These are phyloP conservation scores for Orthonychiurus folsomi DNA, from an alignment of 2,888 invertebrate genomes.

Conservation along the genomic window DNA sequence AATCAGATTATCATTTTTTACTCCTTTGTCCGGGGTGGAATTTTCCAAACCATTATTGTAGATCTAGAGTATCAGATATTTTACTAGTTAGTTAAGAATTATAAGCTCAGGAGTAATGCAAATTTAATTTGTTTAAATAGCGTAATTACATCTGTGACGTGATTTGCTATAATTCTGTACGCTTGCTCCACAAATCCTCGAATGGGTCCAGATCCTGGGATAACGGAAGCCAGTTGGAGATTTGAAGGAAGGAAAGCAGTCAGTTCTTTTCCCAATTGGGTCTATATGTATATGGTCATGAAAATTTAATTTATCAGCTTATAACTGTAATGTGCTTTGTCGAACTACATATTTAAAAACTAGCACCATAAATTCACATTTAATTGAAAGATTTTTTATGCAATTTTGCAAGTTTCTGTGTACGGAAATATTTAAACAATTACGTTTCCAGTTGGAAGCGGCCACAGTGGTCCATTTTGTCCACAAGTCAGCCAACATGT, in stretches of 20 bases:
- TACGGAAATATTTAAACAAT: no score
- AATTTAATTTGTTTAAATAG: not conserved
- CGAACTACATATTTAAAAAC: no score
- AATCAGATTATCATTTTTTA: not conserved
- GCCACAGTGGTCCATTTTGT: not conserved
- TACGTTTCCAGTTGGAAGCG: not conserved
- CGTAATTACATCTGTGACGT: no score
- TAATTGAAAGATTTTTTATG: no score
- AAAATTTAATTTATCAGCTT: not conserved
- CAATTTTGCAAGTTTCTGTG: no score
- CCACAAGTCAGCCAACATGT: constrained; percentile 51
- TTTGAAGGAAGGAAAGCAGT: not conserved
- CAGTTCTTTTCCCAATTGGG: not conserved
- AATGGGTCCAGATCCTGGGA: not conserved
- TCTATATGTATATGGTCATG: not conserved
- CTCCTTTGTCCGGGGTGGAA: not conserved
- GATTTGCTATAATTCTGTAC: no score
- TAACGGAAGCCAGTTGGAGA: not conserved
- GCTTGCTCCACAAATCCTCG: no score
- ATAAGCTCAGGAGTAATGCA: not conserved
- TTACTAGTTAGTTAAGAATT: no score
- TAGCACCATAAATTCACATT: not conserved
- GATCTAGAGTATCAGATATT: not conserved
- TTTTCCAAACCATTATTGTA: not conserved
- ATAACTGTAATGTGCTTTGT: no score